phyloP scores from a whole-genome alignment of 2,888 invertebrate genomes.

The Andrena fulva region DNA sequence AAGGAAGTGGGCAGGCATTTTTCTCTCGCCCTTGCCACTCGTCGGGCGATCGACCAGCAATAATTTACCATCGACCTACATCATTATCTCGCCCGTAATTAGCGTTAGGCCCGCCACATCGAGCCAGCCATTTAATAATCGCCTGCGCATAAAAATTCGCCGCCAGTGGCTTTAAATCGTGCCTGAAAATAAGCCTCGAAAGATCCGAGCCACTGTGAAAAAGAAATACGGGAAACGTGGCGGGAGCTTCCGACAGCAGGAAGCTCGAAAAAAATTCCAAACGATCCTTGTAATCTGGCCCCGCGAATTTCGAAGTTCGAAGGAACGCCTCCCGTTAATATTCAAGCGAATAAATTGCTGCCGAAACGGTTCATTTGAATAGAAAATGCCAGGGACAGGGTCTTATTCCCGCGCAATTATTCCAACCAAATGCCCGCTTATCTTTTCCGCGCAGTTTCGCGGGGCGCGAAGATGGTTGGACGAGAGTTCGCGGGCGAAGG shows the following conservation, averaged over 20 bases:
- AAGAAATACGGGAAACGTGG: too few species aligned
- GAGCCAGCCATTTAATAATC: constrained; percentile 4
- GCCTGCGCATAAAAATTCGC: background rate
- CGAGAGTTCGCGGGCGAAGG: constrained; percentile 30
- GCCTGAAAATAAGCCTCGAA: constrained; percentile 1
- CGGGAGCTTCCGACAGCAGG: too few species aligned
- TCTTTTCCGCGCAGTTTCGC: constrained; percentile 42
- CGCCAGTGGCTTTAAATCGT: constrained; percentile 4
- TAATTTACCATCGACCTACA: constrained; percentile 57
- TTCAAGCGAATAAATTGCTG: background rate
- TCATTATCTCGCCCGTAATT: constrained; percentile 38
- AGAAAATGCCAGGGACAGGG: constrained; percentile 14
- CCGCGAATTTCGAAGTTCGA: background rate
- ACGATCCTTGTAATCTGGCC: too few species aligned
- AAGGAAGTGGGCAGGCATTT: background rate
- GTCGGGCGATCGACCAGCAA: constrained; percentile 37
- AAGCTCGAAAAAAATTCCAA: too few species aligned
- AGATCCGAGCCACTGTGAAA: too few species aligned
- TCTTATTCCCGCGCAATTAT: constrained; percentile 48
- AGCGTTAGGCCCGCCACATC: constrained; percentile 20
- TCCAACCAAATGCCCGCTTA: constrained; percentile 40
- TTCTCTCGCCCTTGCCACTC: constrained; percentile 24
- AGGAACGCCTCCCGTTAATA: background rate
- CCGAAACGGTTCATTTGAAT: constrained; percentile 10
- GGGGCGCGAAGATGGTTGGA: background rate